Conservation (phyloP, 2,888 invertebrate species). For the Lasiommata megera region DNA sequence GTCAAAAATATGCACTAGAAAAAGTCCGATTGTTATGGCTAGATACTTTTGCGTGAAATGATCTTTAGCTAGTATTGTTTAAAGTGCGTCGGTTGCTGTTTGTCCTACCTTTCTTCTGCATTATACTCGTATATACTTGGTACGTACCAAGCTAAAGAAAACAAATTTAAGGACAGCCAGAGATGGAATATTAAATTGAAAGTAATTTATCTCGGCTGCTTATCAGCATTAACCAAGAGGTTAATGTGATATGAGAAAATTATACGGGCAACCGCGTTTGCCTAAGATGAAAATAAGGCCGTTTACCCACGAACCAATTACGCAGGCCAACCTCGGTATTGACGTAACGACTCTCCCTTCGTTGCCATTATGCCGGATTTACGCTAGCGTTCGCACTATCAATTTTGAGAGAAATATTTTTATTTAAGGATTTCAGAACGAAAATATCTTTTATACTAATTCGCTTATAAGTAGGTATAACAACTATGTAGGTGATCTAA, state of each 20-base stretch:
- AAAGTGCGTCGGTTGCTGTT: background rate
- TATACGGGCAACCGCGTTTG: constrained; percentile 8
- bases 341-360: constrained; percentile 16
- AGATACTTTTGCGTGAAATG: no score
- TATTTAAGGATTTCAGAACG: no score
- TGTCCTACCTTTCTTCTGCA: background rate
- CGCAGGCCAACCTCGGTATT: constrained; percentile 14
- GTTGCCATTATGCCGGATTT: constrained; percentile 11
- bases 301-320: constrained; percentile 21
- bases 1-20: no score
- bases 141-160: background rate
- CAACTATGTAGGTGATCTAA: no score
- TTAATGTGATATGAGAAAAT: constrained; percentile 16
- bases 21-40: no score
- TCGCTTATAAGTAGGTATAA: no score
- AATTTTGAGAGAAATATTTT: no score
- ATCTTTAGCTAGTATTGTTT: no score
- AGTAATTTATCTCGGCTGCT: constrained; percentile 11
- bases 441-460: no score
- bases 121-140: background rate
- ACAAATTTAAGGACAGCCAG: background rate
- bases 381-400: background rate
- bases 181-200: constrained; percentile 14
- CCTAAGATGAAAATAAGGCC: constrained; percentile 12
- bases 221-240: constrained; percentile 11